Evolutionary conservation across 1,140 invertebrate genomes (phyloP).

Genomic region (Zaprionus tsacasi): DNA sequence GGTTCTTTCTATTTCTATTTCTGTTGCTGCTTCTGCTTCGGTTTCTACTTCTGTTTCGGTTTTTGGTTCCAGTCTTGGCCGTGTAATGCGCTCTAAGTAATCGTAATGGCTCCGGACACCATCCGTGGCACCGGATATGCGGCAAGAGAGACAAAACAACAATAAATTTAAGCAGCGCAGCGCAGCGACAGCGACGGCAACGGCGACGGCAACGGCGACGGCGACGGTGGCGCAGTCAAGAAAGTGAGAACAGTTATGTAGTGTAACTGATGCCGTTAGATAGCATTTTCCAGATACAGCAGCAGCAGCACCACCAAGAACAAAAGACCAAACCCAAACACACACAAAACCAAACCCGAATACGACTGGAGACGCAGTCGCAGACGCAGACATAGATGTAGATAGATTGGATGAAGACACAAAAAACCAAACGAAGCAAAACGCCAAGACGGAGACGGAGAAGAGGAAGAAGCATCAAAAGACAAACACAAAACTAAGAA

Average conservation of each 20-base stretch:
- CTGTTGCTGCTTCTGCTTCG: neutral
- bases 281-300: constrained; percentile 63
- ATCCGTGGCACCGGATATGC: constrained; percentile 71
- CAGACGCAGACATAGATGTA: constrained; percentile 21
- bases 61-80: constrained; percentile 25
- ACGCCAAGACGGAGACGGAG: constrained; percentile 15
- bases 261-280: constrained; percentile 83
- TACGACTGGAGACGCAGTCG: neutral
- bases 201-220: neutral
- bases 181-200: too few relatives aligned
- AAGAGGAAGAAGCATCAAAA: constrained; percentile 29
- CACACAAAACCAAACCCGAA: neutral
- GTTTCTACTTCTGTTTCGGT: constrained; percentile 19
- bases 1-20: constrained; percentile 3
- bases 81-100: constrained; percentile 71
- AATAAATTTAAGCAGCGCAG: constrained; percentile 59
- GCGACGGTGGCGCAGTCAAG: constrained; percentile 53
- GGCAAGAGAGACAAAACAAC: constrained; percentile 51
- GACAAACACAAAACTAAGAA: constrained; percentile 29
- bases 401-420: constrained; percentile 39
- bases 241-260: constrained; percentile 83
- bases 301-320: constrained; percentile 15
- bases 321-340: constrained; percentile 42
- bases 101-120: constrained; percentile 45
- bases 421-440: constrained; percentile 47